These are phyloP conservation scores for human (Homo sapiens) DNA, from an alignment of 2,113 vertebrate species.

Conservation along the genomic window GRCh38 chr1:151157501-151158000, in stretches of 20 bases:
- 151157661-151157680: not conserved
- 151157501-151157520: not conserved
- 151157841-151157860: not conserved
- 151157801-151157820: not conserved
- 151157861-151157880: not conserved
- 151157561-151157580: not conserved
- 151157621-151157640: not conserved
- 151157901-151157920: not conserved
- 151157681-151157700: not conserved
- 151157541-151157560: not conserved
- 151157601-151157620: not conserved
- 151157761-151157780: not conserved
- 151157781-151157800: not conserved
- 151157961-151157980: not conserved
- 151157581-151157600: fast-evolving
- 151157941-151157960: not conserved
- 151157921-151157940: not conserved
- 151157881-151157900: not conserved
- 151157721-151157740: not conserved
- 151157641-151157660: not conserved
- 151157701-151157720: not conserved
- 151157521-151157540: fast-evolving
- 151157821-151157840: not conserved
- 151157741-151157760: not conserved
- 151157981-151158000: not conserved